A percentile compares a stretch with the other conserved stretches of the same genome.
These are phyloP conservation scores for Thera obeliscata DNA, from an alignment of 2,888 invertebrate genomes.

Conservation along the genomic window DNA sequence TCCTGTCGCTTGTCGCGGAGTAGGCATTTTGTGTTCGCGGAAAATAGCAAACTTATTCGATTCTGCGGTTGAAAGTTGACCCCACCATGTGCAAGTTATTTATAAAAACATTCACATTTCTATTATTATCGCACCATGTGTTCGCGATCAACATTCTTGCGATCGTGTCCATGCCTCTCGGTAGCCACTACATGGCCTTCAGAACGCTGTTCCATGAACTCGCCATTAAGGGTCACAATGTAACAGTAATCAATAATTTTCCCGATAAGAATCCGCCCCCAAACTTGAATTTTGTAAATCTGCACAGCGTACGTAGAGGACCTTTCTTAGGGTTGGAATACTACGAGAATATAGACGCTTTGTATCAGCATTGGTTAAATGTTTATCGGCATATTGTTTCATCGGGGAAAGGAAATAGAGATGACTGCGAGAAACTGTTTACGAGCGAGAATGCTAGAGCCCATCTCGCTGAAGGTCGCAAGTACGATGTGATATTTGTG, in stretches of 20 bases:
- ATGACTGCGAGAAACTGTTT: conserved; percentile 61
- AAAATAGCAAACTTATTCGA: no score
- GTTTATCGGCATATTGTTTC: conserved; percentile 47
- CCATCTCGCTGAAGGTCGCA: conserved; percentile 49
- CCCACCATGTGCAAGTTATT: conserved; percentile 17
- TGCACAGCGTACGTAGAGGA: conserved; percentile 48
- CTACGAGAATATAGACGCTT: conserved; percentile 47
- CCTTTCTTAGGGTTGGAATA: conserved; percentile 38
- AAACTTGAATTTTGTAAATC: conserved; percentile 83
- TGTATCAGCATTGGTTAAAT: conserved; percentile 48
- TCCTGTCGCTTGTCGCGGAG: neutral
- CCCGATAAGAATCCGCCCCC: conserved; percentile 67
- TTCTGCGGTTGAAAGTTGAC: conserved; percentile 17
- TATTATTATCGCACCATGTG: conserved; percentile 45
- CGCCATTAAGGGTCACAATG: conserved; percentile 83
- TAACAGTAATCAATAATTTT: conserved; percentile 86
- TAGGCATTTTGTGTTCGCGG: neutral
- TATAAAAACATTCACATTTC: conserved; percentile 18
- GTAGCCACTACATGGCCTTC: conserved; percentile 87
- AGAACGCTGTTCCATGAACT: conserved; percentile 83
- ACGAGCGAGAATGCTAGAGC: conserved; percentile 48
- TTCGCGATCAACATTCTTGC: conserved; percentile 75
- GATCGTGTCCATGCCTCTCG: conserved; percentile 84
- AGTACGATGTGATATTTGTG: conserved; percentile 76
- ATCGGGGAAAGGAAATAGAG: conserved; percentile 16